A percentile compares a stretch with the other conserved stretches of the same genome.
Conservation (phyloP, 2,888 invertebrate genomes). For the Eupeodes latifasciatus region DNA sequence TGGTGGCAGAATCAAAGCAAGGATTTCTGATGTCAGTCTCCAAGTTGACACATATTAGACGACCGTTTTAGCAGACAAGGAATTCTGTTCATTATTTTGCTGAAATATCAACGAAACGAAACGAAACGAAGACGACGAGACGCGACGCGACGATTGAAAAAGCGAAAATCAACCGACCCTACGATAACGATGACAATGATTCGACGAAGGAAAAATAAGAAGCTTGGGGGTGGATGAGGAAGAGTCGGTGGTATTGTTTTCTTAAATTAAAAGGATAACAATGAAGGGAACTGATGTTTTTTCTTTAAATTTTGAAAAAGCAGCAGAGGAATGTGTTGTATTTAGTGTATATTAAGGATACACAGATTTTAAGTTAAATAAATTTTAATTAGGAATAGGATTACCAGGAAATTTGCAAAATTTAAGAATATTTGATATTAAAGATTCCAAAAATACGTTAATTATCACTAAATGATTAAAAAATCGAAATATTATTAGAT, state of each 20-base stretch:
- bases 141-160: background rate
- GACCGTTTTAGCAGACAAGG: conserved; percentile 71
- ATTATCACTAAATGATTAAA: no score
- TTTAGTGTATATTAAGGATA: background rate
- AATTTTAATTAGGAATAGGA: background rate
- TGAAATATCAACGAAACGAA: conserved; percentile 36
- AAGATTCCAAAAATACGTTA: no score
- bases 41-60: conserved; percentile 75
- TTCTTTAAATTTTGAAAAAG: background rate
- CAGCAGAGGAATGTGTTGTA: background rate
- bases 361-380: background rate
- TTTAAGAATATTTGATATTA: no score
- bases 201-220: conserved; percentile 12
- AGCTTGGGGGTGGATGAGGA: background rate
- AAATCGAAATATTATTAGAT: no score
- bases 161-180: background rate
- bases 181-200: no score
- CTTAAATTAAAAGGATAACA: conserved; percentile 17
- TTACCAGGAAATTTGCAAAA: background rate
- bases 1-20: conserved; percentile 66
- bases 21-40: conserved; percentile 75
- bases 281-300: background rate
- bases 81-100: conserved; percentile 68
- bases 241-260: background rate
- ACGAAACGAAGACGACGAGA: no score